Evolutionary conservation across 30 jellyfish, hydroid and myxozoan species (phyloP).

Genomic region (Aurelia aurita complex sp. Pacific): DNA sequence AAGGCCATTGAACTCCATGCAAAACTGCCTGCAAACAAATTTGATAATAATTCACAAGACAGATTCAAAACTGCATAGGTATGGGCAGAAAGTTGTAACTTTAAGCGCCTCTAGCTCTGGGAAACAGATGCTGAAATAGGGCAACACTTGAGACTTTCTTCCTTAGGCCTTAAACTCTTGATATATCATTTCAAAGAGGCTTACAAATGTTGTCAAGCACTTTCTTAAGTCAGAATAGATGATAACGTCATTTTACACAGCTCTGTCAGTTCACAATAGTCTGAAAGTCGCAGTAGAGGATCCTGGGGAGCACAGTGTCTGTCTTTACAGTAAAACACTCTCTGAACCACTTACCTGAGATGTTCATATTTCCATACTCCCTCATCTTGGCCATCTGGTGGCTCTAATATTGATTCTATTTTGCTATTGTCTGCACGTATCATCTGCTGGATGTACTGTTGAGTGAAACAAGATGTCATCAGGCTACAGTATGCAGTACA

Average conservation of each 20-base stretch:
- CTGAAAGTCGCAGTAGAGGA: background rate
- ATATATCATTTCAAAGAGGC: no score
- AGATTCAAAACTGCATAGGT: no score
- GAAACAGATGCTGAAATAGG: no score
- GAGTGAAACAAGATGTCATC: background rate
- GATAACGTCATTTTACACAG: no score
- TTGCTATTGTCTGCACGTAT: slow-evolving; percentile 87
- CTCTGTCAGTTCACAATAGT: background rate
- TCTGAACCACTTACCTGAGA: slow-evolving; percentile 67
- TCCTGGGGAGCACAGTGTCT: background rate
- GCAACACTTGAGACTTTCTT: no score
- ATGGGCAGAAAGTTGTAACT: no score
- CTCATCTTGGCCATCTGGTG: slow-evolving; percentile 99
- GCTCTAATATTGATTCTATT: slow-evolving; percentile 91
- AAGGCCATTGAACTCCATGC: slow-evolving; percentile 99
- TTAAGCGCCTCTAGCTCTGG: no score
- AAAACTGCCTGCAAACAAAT: slow-evolving; percentile 80
- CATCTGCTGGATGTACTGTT: slow-evolving; percentile 93
- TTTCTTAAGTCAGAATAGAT: no score
- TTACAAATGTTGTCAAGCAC: no score
- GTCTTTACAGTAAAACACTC: background rate
- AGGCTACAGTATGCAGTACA: no score
- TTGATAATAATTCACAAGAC: no score
- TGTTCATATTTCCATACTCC: slow-evolving; percentile 99
- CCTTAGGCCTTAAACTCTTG: no score